Base-by-base conservation (phyloP, 2,797 vertebrate genomes). In the Neoniphon sammara region DNA sequence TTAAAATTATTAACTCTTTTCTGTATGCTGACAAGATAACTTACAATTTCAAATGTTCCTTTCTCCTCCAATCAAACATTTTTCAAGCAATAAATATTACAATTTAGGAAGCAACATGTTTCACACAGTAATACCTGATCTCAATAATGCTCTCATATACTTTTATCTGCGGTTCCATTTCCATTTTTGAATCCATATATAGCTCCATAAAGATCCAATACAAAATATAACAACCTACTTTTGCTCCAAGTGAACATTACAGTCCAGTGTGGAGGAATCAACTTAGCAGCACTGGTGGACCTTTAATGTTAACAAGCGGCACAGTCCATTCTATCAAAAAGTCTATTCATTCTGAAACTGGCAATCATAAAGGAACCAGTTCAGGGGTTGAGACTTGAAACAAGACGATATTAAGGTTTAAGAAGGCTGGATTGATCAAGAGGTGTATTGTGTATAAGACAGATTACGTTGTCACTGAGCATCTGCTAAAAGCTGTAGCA, bases 221-320 rank as follows among this genome's bases (percentile, higher is more conserved):
- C 12, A 68, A 81, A 66, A 72, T 75, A 68, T n/a, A 70, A 73
- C 30, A 74, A 59, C 66, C 49, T 47, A 59, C 21, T 66, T 55
- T 68, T 71, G 68, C 65, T 85, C 59, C 36, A 66, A n/a, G 30
- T 66, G 58, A 73, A 66, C 70, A 72, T 66, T 42, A 58, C 65
- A 69, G 55, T 83, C 64, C 60, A 54, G 21, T 11, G 4, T 62
- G 68, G 61, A 90, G 82, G 67, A 54, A 82, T 74, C 52, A 52
- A 70, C 31, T 84, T 91, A 92, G 92, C 92, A 93, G 91, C 92
- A 87, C 67, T 52, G 54, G 55, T 78, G 77, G 82, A 85, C 68
- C 50, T 77, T 56, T 10, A 54, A 76, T 81, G 76, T 76, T 42
- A 73, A 85, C 42, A 80, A 85, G 78, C 60, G 21, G 66, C 69